These are phyloP conservation scores for Geococcyx californianus DNA, from an alignment of 2,113 vertebrate genomes.

Conservation along the genomic window DNA sequence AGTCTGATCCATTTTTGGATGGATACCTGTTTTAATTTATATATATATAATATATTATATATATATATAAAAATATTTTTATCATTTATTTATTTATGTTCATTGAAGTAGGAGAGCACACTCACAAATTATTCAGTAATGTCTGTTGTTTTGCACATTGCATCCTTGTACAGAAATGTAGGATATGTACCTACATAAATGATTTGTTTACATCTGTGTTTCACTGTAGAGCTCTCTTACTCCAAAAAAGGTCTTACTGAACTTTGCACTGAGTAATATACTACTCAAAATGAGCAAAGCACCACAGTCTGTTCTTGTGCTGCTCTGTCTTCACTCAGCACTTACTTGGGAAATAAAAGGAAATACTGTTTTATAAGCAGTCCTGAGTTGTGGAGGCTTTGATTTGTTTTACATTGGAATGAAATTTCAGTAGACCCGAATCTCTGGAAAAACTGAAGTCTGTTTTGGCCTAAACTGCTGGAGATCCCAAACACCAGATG, in stretches of 20 bases:
- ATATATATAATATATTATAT: no score
- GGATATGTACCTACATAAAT: neutral
- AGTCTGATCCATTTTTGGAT: neutral
- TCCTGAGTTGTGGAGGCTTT: neutral
- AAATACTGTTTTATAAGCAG: neutral
- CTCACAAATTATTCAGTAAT: neutral
- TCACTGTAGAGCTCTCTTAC: neutral
- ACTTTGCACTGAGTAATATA: neutral
- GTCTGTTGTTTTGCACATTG: neutral
- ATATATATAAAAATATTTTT: no score
- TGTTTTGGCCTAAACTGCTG: neutral
- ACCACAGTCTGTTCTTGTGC: neutral
- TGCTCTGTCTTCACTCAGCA: neutral
- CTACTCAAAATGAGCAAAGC: neutral
- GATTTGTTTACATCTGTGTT: neutral
- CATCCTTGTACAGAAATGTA: neutral
- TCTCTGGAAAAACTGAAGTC: neutral
- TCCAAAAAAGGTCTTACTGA: neutral
- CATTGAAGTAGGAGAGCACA: neutral
- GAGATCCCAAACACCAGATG: slow-evolving; percentile 8
- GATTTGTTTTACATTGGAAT: neutral
- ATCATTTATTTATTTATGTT: neutral
- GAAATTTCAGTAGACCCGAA: neutral
- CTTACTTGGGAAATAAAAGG: neutral
- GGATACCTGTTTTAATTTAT: neutral